Evolutionary conservation across 2,888 invertebrate species (phyloP).

Genomic region (Cerceris rybyensis): DNA sequence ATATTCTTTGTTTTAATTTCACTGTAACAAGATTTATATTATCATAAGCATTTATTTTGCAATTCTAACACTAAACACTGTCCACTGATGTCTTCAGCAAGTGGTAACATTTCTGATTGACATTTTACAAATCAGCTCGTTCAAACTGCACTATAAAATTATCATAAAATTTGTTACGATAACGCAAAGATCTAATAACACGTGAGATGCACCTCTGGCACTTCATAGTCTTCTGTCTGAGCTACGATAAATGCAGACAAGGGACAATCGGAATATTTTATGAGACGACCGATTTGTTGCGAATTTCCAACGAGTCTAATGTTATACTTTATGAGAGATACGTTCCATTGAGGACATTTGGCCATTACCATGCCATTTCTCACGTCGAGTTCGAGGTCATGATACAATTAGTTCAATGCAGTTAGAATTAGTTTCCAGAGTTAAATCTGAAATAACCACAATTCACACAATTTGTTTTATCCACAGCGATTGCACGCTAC

Average conservation of each 20-base stretch:
- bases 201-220: not conserved
- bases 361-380: slow-evolving; percentile 7
- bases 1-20: too few relatives aligned
- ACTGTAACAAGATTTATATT: too few relatives aligned
- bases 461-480: too few relatives aligned
- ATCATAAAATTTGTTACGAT: not conserved
- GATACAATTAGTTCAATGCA: not conserved
- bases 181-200: not conserved
- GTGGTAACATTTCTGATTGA: too few relatives aligned
- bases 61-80: too few relatives aligned
- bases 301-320: slow-evolving; percentile 3
- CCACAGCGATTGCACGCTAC: too few relatives aligned
- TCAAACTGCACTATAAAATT: not conserved
- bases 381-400: slow-evolving; percentile 13
- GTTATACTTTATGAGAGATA: slow-evolving; percentile 13
- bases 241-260: slow-evolving; percentile 1
- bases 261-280: slow-evolving; percentile 21
- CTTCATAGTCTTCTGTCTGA: not conserved
- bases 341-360: not conserved
- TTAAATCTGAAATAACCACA: too few relatives aligned
- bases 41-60: too few relatives aligned
- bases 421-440: too few relatives aligned
- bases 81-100: too few relatives aligned
- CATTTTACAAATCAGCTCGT: too few relatives aligned
- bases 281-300: not conserved